phyloP scores from a whole-genome alignment of 2,113 vertebrate species.

The Pelecanoides urinatrix region DNA sequence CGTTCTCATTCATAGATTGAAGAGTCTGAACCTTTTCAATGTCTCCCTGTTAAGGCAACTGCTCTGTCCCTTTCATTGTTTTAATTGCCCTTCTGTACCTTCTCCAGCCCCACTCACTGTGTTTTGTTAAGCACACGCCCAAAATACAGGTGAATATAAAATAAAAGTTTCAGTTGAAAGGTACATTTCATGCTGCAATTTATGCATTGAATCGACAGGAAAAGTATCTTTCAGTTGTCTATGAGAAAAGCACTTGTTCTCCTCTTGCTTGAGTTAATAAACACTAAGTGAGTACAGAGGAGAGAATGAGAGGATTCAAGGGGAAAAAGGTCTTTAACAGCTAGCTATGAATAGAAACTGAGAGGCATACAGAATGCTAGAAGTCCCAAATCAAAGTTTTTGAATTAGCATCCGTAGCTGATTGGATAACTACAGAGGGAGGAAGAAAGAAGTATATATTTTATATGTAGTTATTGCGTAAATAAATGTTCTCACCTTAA shows the following conservation, averaged over 20 bases:
- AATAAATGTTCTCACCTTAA: not conserved
- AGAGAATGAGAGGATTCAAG: not conserved
- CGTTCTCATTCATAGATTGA: not conserved
- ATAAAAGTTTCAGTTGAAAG: not conserved
- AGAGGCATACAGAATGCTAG: not conserved
- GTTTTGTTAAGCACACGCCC: not conserved
- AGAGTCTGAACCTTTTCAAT: not conserved
- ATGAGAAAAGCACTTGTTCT: not conserved
- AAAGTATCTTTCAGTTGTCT: not conserved
- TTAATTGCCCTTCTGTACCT: not conserved
- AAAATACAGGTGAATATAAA: not conserved
- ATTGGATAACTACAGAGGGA: not conserved
- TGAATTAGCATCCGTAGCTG: not conserved
- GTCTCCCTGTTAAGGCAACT: not conserved
- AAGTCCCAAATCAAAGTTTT: not conserved
- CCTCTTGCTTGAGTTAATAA: not conserved
- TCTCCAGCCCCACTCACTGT: not conserved
- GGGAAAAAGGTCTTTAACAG: not conserved
- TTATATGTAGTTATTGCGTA: not conserved
- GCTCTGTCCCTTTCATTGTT: not conserved
- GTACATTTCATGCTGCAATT: not conserved
- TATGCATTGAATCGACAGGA: not conserved
- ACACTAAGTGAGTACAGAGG: not conserved
- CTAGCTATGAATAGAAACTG: not conserved
- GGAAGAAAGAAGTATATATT: not conserved